Conservation (phyloP, 2,113 vertebrate species). For the Phalacrocorax brasilianus region DNA sequence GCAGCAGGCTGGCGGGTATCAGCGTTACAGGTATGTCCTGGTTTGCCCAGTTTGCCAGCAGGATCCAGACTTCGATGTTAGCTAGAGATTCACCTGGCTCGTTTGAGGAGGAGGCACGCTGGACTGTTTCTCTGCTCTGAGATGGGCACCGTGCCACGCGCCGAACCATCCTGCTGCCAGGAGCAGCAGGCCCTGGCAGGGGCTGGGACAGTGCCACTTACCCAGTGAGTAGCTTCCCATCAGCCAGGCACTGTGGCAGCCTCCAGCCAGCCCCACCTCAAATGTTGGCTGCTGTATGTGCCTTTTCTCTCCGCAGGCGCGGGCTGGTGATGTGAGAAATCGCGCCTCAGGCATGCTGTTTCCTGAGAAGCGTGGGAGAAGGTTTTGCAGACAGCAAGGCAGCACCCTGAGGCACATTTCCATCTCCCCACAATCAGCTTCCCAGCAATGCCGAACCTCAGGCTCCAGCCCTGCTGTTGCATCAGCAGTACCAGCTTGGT, state of each 20-base stretch:
- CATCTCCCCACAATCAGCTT: neutral
- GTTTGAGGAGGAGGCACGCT: fast-evolving
- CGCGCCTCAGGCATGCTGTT: neutral
- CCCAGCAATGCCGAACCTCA: fast-evolving
- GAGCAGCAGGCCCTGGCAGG: neutral
- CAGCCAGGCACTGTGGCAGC: neutral
- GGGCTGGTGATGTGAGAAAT: neutral
- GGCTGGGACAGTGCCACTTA: neutral
- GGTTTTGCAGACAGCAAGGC: neutral
- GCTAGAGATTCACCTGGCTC: neutral
- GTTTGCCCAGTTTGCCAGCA: neutral
- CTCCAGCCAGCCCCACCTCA: neutral
- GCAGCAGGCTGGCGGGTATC: fast-evolving
- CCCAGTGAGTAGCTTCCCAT: neutral
- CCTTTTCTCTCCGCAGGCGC: fast-evolving
- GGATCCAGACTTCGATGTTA: neutral
- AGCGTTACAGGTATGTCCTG: neutral
- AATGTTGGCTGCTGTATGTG: neutral
- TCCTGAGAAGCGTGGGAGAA: neutral
- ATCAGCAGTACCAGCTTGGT: neutral
- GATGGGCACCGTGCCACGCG: fast-evolving
- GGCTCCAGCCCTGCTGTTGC: neutral
- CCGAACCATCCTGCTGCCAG: fast-evolving
- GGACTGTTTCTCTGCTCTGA: neutral
- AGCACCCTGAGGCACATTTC: neutral